Evolutionary conservation across 2,797 vertebrate species (phyloP), one percentile per base, ranked within the genome.

Genomic region (Linurgus olivaceus): DNA sequence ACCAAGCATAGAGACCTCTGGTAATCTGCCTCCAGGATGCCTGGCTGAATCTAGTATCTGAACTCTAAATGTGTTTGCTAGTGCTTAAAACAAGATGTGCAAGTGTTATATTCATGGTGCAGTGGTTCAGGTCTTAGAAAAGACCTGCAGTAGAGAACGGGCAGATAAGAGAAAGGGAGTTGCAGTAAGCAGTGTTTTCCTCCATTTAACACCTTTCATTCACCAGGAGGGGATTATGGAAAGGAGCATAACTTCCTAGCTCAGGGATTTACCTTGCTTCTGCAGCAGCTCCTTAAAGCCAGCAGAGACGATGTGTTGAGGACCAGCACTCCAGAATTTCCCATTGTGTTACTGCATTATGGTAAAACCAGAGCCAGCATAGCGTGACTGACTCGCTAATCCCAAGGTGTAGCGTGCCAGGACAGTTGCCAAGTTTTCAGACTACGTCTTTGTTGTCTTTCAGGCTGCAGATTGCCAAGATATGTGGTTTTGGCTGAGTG

Each of bases 331-430:
- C 45, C 31, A 63, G 25, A 48, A 86, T 89, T 90, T 79, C 77
- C n/a, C 7, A 17, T 14, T 70, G 23, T 75, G 23, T 86, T 84
- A 71, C 13, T 68, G 18, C 52, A 7, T 70, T 90, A 74, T 90
- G 94, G 94, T 79, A 88, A 91, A 92, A 85, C 62, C 83, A 81
- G 72, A 94, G 86, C 70, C 84, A 85, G 92, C 82, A 96, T 97
- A 54, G 93, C 71, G 73, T 97, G 97, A 97, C 97, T 97, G 92
- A 88, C 89, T 97, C 61, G n/a, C 87, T 92, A 86, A 96, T 83
- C 88, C 91, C 59, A 95, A 97, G 96, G 96, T 97, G 89, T 95
- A 95, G 93, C 80, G 55, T 94, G 93, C 95, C 86, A 95, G 83
- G 81, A 76, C 28, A 88, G 74, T 77, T 96, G 96, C 96, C 97